A percentile compares a stretch with the other conserved stretches of the same genome.
phyloP scores from a whole-genome alignment of 2,888 invertebrate genomes.

The Noctuana brunneofusca region DNA sequence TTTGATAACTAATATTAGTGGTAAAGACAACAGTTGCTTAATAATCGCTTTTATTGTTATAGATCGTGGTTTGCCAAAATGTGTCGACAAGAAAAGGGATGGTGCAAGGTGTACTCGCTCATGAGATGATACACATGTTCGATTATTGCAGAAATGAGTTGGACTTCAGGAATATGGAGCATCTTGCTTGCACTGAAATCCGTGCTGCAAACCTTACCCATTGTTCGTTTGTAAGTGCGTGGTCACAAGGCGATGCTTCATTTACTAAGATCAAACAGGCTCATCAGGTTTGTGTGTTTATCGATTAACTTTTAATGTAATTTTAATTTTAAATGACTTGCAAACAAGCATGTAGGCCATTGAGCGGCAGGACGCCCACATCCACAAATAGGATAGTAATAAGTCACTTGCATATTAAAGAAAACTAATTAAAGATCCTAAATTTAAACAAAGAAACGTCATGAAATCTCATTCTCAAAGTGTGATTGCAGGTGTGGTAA shows the following conservation, averaged over 20 bases:
- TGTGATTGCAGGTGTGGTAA: no score
- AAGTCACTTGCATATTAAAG: no score
- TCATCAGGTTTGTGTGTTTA: conserved; percentile 86
- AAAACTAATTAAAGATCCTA: no score
- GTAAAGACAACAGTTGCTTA: neutral
- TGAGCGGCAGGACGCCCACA: no score
- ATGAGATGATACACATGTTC: conserved; percentile 98
- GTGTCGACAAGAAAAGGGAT: conserved; percentile 86
- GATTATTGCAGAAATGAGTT: conserved; percentile 95
- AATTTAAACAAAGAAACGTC: no score
- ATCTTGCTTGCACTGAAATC: conserved; percentile 97
- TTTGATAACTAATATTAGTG: no score
- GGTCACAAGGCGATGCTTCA: conserved; percentile 89
- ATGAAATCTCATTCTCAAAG: no score
- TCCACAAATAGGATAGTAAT: no score
- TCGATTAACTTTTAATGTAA: no score
- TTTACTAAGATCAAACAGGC: conserved; percentile 87
- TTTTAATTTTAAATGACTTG: no score
- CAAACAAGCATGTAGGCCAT: no score
- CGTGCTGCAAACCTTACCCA: conserved; percentile 96
- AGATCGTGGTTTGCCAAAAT: conserved; percentile 96
- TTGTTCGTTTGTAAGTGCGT: conserved; percentile 93
- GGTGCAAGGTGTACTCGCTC: conserved; percentile 91
- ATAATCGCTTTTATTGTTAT: conserved; percentile 42
- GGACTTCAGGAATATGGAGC: conserved; percentile 94